A percentile compares a stretch with the other conserved stretches of the same genome.
phyloP scores from a whole-genome alignment of 1,140 invertebrate genomes.

The Schlechtendalia chinensis region DNA sequence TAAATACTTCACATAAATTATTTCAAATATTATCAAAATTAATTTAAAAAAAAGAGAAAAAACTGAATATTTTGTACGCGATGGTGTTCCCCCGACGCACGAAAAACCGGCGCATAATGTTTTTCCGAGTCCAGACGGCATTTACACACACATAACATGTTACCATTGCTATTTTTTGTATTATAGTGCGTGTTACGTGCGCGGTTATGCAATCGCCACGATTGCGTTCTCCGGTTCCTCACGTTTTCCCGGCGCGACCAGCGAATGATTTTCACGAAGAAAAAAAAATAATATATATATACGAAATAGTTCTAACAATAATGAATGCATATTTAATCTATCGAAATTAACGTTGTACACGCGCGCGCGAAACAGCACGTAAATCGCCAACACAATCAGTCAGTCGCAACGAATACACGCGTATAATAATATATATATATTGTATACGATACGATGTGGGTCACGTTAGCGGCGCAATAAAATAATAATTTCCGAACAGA shows the following conservation, averaged over 20 bases:
- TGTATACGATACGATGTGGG: not conserved
- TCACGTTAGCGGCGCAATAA: slow-evolving; percentile 10
- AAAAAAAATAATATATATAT: not conserved
- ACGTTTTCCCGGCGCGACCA: not conserved
- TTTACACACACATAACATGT: too few relatives aligned
- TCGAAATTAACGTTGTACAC: not conserved
- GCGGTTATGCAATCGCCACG: not conserved
- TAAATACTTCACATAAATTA: too few relatives aligned
- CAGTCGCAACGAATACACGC: not conserved
- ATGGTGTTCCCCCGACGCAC: too few relatives aligned
- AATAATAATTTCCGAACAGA: slow-evolving; percentile 26
- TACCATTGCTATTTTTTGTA: not conserved
- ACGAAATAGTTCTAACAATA: not conserved
- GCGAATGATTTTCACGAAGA: not conserved
- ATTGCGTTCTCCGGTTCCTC: not conserved
- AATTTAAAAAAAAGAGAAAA: too few relatives aligned
- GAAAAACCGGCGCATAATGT: too few relatives aligned
- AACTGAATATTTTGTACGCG: too few relatives aligned
- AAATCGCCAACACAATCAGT: not conserved
- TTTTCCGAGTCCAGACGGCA: too few relatives aligned
- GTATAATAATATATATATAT: not conserved
- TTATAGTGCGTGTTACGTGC: not conserved
- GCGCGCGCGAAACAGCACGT: not conserved
- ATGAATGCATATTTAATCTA: slow-evolving; percentile 19
- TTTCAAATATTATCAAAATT: too few relatives aligned